Conservation (phyloP, 2,113 vertebrate species). For the Silurus asotus region DNA sequence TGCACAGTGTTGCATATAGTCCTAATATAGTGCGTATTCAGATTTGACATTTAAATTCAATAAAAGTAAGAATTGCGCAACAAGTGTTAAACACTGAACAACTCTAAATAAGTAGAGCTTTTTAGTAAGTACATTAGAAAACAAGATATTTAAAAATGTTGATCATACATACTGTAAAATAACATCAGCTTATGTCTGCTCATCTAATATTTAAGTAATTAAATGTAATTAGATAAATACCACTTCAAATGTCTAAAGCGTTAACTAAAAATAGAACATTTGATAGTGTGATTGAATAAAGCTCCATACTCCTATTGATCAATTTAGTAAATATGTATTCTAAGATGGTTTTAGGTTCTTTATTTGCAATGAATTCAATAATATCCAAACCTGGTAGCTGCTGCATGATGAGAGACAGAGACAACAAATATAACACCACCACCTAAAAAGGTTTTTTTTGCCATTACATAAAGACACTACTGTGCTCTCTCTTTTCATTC, state of each 20-base stretch:
- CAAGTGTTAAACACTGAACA: neutral
- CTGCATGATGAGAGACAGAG: neutral
- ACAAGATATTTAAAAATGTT: neutral
- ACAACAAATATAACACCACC: neutral
- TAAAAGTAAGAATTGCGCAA: neutral
- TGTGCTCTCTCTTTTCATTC: neutral
- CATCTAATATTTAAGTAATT: too few relatives aligned
- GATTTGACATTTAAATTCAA: neutral
- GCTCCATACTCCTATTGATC: too few relatives aligned
- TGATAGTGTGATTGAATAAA: neutral
- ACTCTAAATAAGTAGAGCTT: neutral
- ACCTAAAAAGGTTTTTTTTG: neutral
- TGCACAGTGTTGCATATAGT: neutral
- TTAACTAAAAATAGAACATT: neutral
- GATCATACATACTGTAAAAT: neutral
- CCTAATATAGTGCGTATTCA: too few relatives aligned
- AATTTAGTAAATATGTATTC: neutral
- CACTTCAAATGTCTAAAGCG: neutral
- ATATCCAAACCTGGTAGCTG: neutral
- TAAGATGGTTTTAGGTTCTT: neutral
- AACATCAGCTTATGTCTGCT: neutral
- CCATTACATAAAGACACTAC: neutral
- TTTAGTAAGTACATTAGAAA: neutral
- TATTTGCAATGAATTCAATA: neutral
- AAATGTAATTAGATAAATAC: neutral